Base-by-base conservation (phyloP, 2,113 vertebrate species). In the Machaerirhynchus nigripectus region DNA sequence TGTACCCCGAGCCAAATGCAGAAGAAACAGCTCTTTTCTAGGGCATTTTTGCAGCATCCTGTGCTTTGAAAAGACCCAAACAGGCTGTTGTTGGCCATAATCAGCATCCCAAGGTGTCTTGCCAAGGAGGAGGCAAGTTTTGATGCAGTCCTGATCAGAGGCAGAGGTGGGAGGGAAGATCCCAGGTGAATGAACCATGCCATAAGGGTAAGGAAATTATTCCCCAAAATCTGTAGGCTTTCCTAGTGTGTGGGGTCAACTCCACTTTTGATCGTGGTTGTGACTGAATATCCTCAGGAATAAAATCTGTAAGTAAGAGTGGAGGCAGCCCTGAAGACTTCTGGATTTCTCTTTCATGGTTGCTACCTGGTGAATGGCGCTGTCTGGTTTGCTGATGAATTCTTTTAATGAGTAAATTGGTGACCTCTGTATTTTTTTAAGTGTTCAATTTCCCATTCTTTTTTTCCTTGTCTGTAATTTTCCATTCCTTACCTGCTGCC, bases 41-140 rank as follows among this genome's bases (percentile, higher is more conserved):
- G 39, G 13, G 4, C 4, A 3, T 39, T 67, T 76, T 88, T 85
- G 33, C 55, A 24, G 74, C 3, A 1, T 23, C 1, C 0, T 55
- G 5, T 39, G 42, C 74, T 82, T 87, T 70, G 74, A 39, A 59
- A 69, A 81, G 44, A 24, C 52, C 57, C 27, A 6, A 16, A 18
- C 27, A 65, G 61, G 39, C 37, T 37, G 46, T 24, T 83, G 37
- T 65, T 73, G 28, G 47, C 47, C 19, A 4, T 22, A 15, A 20
- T 74, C 30, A 21, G 13, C 15, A 11, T 90, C 73, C 70, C 0
- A 1, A 49, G 33, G 24, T 0, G 0, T 46, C 63, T 80, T 0
- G 4, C 3, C 18, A 31, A 68, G 39, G 46, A 73, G 50, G 44
- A 39, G n/a, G 17, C 31, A 14, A 7, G 31, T 61, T 84, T 37